These are phyloP conservation scores for Leucoraja ocellata DNA, from an alignment of 2,797 vertebrate species.

Conservation along the genomic window DNA sequence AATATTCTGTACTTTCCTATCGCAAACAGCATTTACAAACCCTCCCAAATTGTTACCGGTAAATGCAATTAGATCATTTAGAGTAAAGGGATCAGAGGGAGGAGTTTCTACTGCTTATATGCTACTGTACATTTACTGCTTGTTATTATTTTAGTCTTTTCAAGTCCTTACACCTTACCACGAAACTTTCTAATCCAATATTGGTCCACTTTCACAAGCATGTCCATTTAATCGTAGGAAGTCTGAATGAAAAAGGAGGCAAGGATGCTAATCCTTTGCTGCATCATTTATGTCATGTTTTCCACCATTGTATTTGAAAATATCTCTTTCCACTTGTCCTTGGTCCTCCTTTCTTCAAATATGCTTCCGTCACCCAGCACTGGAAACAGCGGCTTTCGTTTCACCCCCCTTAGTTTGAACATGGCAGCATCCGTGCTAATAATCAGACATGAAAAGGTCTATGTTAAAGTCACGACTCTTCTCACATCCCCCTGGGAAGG, in stretches of 20 bases:
- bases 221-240: conserved; percentile 5
- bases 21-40: conserved; percentile 35
- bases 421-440: neutral
- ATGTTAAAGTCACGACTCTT: conserved; percentile 32
- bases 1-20: conserved; percentile 8
- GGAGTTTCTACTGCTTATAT: conserved; percentile 6
- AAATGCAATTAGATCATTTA: neutral
- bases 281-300: neutral
- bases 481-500: neutral
- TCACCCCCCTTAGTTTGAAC: conserved; percentile 17
- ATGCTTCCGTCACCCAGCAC: conserved; percentile 4
- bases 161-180: conserved; percentile 20
- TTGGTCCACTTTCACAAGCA: neutral
- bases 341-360: neutral
- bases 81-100: neutral
- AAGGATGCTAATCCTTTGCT: neutral
- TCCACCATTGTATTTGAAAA: neutral
- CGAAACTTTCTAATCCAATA: neutral
- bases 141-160: conserved; percentile 3
- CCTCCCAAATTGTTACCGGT: neutral
- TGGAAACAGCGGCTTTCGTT: conserved; percentile 18
- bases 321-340: conserved; percentile 3
- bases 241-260: neutral
- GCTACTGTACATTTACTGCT: conserved; percentile 2
- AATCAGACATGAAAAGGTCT: conserved; percentile 26